These are phyloP conservation scores for Eretmochelys imbricata DNA, from an alignment of 2,113 vertebrate species.

Conservation along the genomic window DNA sequence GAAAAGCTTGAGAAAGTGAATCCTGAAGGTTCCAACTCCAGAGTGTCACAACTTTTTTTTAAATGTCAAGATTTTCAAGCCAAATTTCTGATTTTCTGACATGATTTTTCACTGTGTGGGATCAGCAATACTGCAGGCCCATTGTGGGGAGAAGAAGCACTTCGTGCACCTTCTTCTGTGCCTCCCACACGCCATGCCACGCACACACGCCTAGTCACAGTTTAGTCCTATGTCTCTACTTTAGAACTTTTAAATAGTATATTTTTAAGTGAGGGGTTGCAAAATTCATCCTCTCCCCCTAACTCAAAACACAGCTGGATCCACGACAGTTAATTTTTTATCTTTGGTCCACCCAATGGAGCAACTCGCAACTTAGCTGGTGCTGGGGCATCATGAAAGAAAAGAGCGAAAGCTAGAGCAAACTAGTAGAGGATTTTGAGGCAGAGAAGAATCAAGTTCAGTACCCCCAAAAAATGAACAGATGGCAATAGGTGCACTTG, in stretches of 20 bases:
- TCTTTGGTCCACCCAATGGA: too few species aligned
- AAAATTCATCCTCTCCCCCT: neutral
- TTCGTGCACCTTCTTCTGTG: neutral
- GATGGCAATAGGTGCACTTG: neutral
- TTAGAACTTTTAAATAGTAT: neutral
- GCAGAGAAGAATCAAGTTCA: neutral
- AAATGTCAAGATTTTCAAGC: neutral
- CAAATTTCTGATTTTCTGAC: rapidly evolving
- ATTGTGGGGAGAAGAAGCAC: neutral
- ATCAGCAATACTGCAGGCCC: neutral
- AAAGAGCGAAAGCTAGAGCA: neutral
- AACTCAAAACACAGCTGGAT: neutral
- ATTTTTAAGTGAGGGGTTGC: neutral
- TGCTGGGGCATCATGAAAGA: too few species aligned
- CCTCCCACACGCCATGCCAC: neutral
- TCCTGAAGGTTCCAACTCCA: neutral
- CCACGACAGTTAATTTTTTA: neutral
- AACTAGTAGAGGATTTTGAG: neutral
- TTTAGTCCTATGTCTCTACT: neutral
- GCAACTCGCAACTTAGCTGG: too few species aligned
- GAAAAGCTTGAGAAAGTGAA: neutral
- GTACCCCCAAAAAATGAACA: neutral
- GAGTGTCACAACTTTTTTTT: rapidly evolving
- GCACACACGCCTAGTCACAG: neutral
- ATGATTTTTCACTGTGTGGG: neutral